Percentiles rank a stretch among this genome's conserved stretches.
Evolutionary conservation across 2,888 invertebrate species (phyloP).

Genomic region (Leptopilina myrica): DNA sequence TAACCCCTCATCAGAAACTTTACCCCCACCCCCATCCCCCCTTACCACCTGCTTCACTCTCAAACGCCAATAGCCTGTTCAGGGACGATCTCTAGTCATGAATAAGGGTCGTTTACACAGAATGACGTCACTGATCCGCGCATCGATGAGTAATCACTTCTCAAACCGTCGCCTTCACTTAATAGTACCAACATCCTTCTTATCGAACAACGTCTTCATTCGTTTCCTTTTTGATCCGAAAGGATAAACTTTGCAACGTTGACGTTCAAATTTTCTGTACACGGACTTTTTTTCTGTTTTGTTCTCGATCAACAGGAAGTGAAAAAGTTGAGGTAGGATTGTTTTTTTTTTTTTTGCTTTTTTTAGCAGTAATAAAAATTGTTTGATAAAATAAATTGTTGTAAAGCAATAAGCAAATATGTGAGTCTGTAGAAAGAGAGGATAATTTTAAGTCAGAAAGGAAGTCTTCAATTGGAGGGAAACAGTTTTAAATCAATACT

Average conservation of each 20-base stretch:
- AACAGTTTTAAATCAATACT: too few species aligned
- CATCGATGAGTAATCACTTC: constrained; percentile 39
- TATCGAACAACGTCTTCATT: constrained; percentile 36
- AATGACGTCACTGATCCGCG: constrained; percentile 39
- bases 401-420: too few species aligned
- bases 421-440: too few species aligned
- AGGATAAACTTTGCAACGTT: constrained; percentile 24
- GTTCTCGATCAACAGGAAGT: neutral
- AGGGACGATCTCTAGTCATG: constrained; percentile 32
- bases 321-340: too few species aligned
- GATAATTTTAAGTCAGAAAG: too few species aligned
- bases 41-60: too few species aligned
- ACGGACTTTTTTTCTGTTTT: neutral
- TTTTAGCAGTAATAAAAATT: neutral
- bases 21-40: too few species aligned
- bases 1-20: too few species aligned
- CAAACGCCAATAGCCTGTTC: neutral
- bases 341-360: too few species aligned
- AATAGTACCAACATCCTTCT: constrained; percentile 38
- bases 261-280: neutral
- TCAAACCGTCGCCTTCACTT: constrained; percentile 31
- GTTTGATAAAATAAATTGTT: neutral
- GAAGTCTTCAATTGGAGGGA: too few species aligned
- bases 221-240: neutral
- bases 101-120: constrained; percentile 39